Conservation (phyloP, 2,797 vertebrate genomes). For the Eulemur albifrons region DNA sequence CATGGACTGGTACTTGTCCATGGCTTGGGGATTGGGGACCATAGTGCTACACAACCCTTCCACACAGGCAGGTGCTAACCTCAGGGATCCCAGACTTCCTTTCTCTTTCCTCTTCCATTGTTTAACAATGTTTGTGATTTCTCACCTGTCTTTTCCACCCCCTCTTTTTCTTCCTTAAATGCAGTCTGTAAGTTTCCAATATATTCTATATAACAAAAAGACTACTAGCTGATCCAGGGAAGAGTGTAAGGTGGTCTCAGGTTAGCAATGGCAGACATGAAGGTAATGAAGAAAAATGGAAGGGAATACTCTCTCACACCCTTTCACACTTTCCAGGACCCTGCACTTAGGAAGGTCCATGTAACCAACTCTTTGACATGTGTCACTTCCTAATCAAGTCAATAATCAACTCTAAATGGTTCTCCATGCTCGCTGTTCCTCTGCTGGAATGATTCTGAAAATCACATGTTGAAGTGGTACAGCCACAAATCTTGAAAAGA, state of each 20-base stretch:
- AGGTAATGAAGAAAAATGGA: background rate
- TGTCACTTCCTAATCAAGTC: background rate
- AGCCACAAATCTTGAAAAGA: background rate
- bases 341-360: background rate
- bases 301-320: background rate
- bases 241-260: background rate
- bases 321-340: background rate
- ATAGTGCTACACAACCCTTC: background rate
- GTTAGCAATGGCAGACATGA: background rate
- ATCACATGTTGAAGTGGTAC: background rate
- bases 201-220: background rate
- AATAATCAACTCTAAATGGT: background rate
- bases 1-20: too few relatives aligned
- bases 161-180: background rate
- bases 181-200: background rate
- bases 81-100: background rate
- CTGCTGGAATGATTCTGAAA: background rate
- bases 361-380: background rate
- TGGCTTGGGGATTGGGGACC: too few relatives aligned
- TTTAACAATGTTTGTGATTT: background rate
- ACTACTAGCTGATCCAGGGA: background rate
- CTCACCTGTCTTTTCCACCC: background rate
- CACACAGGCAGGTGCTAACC: rapidly evolving
- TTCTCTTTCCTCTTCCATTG: background rate
- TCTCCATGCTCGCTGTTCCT: background rate